Evolutionary conservation across 92 coral and sea anemone genomes (phyloP).

Genomic region (Blastomussa wellsi): DNA sequence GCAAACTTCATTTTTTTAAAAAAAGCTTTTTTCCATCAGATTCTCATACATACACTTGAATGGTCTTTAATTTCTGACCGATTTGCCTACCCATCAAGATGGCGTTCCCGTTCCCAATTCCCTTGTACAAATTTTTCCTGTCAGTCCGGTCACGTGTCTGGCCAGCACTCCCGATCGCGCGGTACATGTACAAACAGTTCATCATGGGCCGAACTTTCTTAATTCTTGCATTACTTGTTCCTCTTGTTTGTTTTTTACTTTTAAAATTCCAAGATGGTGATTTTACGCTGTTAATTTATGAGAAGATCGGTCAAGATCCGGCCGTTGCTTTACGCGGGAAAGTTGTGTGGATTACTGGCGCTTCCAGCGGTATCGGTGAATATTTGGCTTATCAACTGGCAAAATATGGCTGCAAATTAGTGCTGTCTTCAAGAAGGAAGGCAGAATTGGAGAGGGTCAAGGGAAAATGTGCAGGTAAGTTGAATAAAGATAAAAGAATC

Average conservation of each 20-base stretch:
- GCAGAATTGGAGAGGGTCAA: constrained; percentile 64
- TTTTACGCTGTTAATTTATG: constrained; percentile 46
- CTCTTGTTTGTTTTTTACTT: constrained; percentile 20
- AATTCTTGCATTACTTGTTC: constrained; percentile 15
- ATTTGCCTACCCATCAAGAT: too few relatives aligned
- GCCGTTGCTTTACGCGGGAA: constrained; percentile 48
- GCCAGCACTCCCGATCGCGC: too few relatives aligned
- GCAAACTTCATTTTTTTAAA: too few relatives aligned
- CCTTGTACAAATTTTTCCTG: too few relatives aligned
- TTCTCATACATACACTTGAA: too few relatives aligned
- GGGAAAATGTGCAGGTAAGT: constrained; percentile 70
- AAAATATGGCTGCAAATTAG: constrained; percentile 59
- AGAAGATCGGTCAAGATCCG: constrained; percentile 57
- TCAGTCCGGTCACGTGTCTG: too few relatives aligned
- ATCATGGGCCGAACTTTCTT: constrained; percentile 3
- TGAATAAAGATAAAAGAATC: constrained; percentile 13
- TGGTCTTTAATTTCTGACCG: too few relatives aligned
- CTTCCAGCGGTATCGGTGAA: constrained; percentile 81
- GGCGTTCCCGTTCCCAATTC: too few relatives aligned
- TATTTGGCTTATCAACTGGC: constrained; percentile 70
- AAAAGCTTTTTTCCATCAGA: too few relatives aligned
- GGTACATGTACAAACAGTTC: too few relatives aligned
- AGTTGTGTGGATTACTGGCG: constrained; percentile 76
- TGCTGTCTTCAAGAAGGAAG: constrained; percentile 71
- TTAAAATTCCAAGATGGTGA: constrained; percentile 42